These are phyloP conservation scores for Holcopasites calliopsidis DNA, from an alignment of 1,140 invertebrate species.

Conservation along the genomic window DNA sequence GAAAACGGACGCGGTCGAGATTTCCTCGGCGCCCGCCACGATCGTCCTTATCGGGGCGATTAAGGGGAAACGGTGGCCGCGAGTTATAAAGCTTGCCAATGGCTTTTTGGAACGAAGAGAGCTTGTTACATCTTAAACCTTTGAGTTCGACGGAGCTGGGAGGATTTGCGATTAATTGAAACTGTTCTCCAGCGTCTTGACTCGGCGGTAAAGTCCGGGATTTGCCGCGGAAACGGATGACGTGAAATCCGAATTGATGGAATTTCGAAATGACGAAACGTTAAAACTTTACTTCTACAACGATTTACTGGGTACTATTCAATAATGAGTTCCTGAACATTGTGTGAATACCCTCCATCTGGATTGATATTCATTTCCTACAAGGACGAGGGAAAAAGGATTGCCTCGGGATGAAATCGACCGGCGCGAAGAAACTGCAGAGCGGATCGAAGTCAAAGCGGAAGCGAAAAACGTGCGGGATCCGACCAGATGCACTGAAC, in stretches of 20 bases:
- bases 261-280: no score
- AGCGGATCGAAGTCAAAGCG: not conserved
- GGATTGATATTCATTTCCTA: not conserved
- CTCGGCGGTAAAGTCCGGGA: no score
- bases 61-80: conserved; percentile 12
- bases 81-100: not conserved
- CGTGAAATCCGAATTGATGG: no score
- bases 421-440: not conserved
- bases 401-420: no score
- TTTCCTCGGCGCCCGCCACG: not conserved
- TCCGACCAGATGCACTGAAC: not conserved
- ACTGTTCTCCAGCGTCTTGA: not conserved
- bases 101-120: not conserved
- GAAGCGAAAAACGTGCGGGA: conserved; percentile 5
- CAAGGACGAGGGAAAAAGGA: not conserved
- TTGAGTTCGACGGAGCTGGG: not conserved
- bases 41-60: conserved; percentile 6
- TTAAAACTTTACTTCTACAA: no score
- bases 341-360: no score
- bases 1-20: not conserved
- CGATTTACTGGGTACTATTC: no score
- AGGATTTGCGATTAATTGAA: conserved; percentile 10
- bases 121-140: conserved; percentile 19
- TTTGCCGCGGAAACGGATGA: no score
- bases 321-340: no score